These are phyloP conservation scores for Takifugu rubripes DNA, from an alignment of 2,797 vertebrate species.

Conservation along the genomic window DNA sequence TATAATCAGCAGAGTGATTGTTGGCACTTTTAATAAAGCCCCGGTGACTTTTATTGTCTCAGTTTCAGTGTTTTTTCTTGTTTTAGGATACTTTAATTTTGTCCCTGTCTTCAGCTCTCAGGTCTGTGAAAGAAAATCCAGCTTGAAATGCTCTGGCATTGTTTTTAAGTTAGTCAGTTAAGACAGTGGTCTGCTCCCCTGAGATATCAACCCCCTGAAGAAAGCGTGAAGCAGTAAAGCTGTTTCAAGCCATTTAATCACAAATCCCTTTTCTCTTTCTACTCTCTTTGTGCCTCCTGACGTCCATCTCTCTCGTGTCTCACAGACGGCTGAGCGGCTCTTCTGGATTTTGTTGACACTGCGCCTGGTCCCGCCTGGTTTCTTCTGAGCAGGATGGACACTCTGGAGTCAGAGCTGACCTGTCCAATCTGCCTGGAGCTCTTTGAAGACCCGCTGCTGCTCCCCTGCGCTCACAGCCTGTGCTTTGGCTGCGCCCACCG, in stretches of 20 bases:
- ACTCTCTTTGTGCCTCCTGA: slow-evolving; percentile 6
- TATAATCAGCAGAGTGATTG: too few species aligned
- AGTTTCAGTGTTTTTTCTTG: too few species aligned
- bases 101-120: too few species aligned
- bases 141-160: background rate
- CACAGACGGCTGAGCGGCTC: slow-evolving; percentile 89
- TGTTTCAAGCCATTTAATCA: slow-evolving; percentile 73
- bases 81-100: too few species aligned
- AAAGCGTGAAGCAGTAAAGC: slow-evolving; percentile 44
- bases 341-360: slow-evolving; percentile 90
- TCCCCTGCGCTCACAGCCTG: slow-evolving; percentile 95
- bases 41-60: too few species aligned
- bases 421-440: slow-evolving; percentile 99
- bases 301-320: slow-evolving; percentile 51
- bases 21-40: too few species aligned
- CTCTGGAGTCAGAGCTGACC: slow-evolving; percentile 98
- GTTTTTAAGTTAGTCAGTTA: background rate
- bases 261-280: slow-evolving; percentile 43
- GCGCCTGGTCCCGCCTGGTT: slow-evolving; percentile 81
- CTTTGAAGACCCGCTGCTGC: slow-evolving; percentile 94
- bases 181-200: slow-evolving; percentile 26
- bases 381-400: slow-evolving; percentile 91
- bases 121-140: background rate
- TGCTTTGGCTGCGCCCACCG: slow-evolving; percentile 95
- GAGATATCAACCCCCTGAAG: slow-evolving; percentile 40